Conservation (phyloP, 1,140 invertebrate genomes). For the Drosophila obscura region DNA sequence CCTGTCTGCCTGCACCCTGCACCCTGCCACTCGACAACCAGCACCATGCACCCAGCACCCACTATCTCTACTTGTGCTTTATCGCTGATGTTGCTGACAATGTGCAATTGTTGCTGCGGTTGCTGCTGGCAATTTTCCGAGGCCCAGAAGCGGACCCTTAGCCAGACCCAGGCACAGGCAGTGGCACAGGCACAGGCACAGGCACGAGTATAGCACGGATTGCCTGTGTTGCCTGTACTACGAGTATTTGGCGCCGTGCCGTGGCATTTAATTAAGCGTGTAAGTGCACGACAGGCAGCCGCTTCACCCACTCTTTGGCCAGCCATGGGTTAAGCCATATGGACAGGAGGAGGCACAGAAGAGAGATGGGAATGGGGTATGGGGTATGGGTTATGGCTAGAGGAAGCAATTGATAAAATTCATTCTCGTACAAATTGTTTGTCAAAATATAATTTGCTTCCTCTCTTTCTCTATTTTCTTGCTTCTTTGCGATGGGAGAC, state of each 20-base stretch:
- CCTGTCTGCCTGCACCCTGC: too few relatives aligned
- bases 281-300: conserved; percentile 51
- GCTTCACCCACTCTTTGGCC: neutral
- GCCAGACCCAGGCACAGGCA: too few relatives aligned
- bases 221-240: conserved; percentile 36
- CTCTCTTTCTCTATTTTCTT: conserved; percentile 12
- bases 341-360: too few relatives aligned
- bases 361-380: neutral
- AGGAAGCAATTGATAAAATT: neutral
- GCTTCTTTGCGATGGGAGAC: too few relatives aligned
- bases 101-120: conserved; percentile 52
- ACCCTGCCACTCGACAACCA: too few relatives aligned
- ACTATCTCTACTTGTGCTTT: conserved; percentile 28
- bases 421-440: conserved; percentile 43
- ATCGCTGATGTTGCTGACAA: conserved; percentile 79
- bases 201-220: too few relatives aligned
- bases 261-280: conserved; percentile 79
- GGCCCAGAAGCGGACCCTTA: conserved; percentile 1
- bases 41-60: neutral
- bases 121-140: conserved; percentile 29
- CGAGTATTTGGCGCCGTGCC: conserved; percentile 49
- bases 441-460: conserved; percentile 31
- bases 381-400: too few relatives aligned
- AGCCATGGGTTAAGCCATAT: neutral
- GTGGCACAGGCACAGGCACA: too few relatives aligned